Base-by-base conservation (phyloP, 1,140 invertebrate genomes). In the Cheumatopsyche charites region DNA sequence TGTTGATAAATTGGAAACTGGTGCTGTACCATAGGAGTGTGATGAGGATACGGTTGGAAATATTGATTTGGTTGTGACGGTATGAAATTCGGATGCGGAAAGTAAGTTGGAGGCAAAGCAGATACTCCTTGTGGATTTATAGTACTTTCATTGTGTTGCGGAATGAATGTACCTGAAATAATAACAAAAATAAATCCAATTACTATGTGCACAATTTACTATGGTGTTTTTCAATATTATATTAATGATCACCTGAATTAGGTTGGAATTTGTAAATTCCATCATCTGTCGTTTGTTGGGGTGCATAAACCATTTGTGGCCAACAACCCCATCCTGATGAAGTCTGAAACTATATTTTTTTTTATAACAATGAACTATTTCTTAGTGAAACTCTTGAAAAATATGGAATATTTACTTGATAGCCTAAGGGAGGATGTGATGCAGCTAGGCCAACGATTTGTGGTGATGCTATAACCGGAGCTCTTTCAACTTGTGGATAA, bases 261-360 rank as follows among this genome's bases (percentile, higher is more conserved):
- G 15, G 70, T 58, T 43, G 70, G 12, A 68, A 71, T 43, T 72
- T 72, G 15, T 58, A 61, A 11, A 43, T 52, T 12, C 26, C 13
- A 45, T 69, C 43, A 1, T 75, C 62, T 29, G 61, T 1, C 29
- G 36, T 9, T 69, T 70, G 66, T 47, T 61, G 41, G 19, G 43
- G 42, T 49, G 41, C 36, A 17, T 71, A 70, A 12, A 70, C 13
- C 36, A 70, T 13, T 61, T 43, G 63, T 17, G 73, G 73, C 73
- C 73, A 72, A 43, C 62, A 72, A 5, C 67, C 67, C 73, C 73
- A 75, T 1, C 23, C 19, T 11, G 70, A 36, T 29, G 70, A 17
- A n/a, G 45, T 43, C 6, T 55, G 66, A 43, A 72, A 52, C 70
- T 72, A 23, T n/a, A n/a, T n/a, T n/a, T n/a, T n/a, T 1, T 17